Evolutionary conservation across 2,888 invertebrate species (phyloP), one percentile per base, ranked within the genome.

Genomic region (Trilocha varians): DNA sequence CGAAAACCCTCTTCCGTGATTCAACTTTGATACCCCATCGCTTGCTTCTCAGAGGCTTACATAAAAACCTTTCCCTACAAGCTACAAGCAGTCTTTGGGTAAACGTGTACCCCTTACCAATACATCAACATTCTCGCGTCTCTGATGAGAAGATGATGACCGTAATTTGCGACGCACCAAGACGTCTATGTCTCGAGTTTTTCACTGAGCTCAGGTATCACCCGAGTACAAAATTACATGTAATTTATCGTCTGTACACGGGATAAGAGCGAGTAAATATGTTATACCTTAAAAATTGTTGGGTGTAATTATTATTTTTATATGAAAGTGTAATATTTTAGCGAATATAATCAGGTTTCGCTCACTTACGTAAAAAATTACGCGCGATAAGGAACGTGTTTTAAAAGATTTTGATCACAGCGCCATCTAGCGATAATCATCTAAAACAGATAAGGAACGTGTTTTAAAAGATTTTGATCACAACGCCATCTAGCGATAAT

Each of bases 111-210:
- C 54, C 61, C 52, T 55, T 67, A 66, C 65, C 71, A 73, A 79
- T 85, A 80, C 78, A 85, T 85, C 83, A 84, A 71, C 76, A 78
- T 75, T 78, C 79, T 78, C 82, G 74, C 79, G 77, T 64, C 72
- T 62, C 73, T 85, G 85, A 85, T 85, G 85, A 84, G 85, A 84
- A 84, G 83, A 85, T 85, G 85, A 85, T 85, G 82, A 84, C 78
- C 65, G 78, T 84, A 78, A 85, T 85, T 85, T 85, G 82, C 84
- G 85, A 83, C 82, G 82, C 85, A 80, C 80, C 84, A 71, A 84
- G 85, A 85, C 84, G 84, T 82, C 84, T 85, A 83, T 84, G 83
- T 83, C 78, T 79, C 83, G 74, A 74, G 78, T 85, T 85, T 85
- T 85, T 83, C 78, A 77, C 78, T 70, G 73, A 64, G 75, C 79